Conservation (phyloP, 2,888 invertebrate genomes). For the Eueremaeus valkanovi region DNA sequence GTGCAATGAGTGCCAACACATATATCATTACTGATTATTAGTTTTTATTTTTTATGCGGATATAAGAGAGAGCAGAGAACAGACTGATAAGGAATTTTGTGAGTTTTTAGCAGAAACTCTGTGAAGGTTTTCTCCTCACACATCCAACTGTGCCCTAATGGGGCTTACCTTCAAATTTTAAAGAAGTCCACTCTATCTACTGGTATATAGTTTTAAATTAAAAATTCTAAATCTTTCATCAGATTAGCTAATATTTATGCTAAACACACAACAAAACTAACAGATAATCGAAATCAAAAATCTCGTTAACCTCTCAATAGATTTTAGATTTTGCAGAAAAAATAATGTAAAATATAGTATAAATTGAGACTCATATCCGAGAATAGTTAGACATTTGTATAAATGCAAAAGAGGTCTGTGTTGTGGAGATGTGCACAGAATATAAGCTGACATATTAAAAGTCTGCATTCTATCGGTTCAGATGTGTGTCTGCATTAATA, state of each 20-base stretch:
- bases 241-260: constrained; percentile 2
- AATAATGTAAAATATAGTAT: not conserved
- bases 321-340: not conserved
- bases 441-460: not conserved
- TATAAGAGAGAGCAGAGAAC: not conserved
- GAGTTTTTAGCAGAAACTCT: not conserved
- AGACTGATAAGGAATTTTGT: constrained; percentile 12
- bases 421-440: not conserved
- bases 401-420: too few species aligned
- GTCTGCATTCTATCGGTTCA: too few species aligned
- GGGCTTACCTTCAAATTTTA: constrained; percentile 25
- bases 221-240: not conserved
- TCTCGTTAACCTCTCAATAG: not conserved
- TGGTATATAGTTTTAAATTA: not conserved
- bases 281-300: not conserved
- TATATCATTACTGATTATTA: constrained; percentile 24
- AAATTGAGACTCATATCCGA: too few species aligned
- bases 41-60: constrained; percentile 18
- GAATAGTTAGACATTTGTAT: too few species aligned
- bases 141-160: not conserved
- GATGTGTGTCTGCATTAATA: not conserved
- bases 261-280: not conserved
- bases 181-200: not conserved
- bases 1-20: constrained; percentile 11
- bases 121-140: constrained; percentile 25